Evolutionary conservation across 2,113 vertebrate genomes (phyloP).

Genomic region (Struthio camelus): DNA sequence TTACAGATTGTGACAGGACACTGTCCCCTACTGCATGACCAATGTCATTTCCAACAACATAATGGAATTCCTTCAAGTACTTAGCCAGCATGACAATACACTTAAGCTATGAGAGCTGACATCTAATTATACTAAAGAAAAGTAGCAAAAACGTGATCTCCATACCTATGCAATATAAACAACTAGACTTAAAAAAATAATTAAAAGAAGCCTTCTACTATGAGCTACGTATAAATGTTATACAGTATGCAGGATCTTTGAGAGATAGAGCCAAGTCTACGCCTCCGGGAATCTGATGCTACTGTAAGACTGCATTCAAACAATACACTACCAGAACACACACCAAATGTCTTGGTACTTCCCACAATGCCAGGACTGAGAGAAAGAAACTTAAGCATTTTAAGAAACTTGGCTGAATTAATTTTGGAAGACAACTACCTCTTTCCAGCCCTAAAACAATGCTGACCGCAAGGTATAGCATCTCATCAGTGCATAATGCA

Average conservation of each 20-base stretch:
- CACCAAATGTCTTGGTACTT: neutral
- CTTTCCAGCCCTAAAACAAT: neutral
- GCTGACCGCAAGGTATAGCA: neutral
- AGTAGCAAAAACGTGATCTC: neutral
- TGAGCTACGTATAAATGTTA: neutral
- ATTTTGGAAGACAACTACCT: neutral
- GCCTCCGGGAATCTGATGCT: neutral
- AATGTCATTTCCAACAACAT: neutral
- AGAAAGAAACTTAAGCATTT: neutral
- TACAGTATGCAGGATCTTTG: rapidly evolving
- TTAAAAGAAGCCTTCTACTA: neutral
- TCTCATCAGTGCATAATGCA: neutral
- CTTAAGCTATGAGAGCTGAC: neutral
- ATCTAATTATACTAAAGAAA: neutral
- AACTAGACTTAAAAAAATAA: too few species aligned
- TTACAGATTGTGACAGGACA: neutral
- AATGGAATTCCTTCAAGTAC: neutral
- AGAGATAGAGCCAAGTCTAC: neutral
- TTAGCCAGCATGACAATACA: neutral
- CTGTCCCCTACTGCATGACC: neutral
- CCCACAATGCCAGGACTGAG: neutral
- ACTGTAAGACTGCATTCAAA: neutral
- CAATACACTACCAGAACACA: neutral
- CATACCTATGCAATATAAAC: neutral
- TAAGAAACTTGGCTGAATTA: neutral